Percentiles rank a stretch among this genome's conserved stretches.
These are phyloP conservation scores for Ecdyonurus torrentis DNA, from an alignment of 2,888 invertebrate genomes.

Conservation along the genomic window DNA sequence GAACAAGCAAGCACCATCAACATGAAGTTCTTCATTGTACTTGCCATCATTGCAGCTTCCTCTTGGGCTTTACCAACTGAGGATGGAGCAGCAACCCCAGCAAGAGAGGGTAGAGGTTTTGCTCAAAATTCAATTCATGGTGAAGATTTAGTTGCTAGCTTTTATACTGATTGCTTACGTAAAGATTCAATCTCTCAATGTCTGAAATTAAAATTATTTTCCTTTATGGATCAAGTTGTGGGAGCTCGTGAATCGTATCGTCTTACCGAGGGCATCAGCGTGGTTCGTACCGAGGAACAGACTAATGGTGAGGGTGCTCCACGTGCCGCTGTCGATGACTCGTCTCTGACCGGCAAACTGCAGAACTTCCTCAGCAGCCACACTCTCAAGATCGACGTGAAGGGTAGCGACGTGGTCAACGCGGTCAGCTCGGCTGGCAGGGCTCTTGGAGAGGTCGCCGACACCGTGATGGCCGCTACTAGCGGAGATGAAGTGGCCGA, in stretches of 20 bases:
- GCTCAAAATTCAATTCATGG: background rate
- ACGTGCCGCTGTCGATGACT: slow-evolving; percentile 41
- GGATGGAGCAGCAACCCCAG: background rate
- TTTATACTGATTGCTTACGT: background rate
- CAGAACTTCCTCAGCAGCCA: slow-evolving; percentile 63
- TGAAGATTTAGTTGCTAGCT: background rate
- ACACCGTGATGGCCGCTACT: slow-evolving; percentile 30
- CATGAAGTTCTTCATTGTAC: background rate
- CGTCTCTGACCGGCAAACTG: slow-evolving; percentile 45
- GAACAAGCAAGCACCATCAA: background rate
- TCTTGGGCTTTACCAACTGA: background rate
- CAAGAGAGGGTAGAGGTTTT: background rate
- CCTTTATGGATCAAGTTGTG: background rate
- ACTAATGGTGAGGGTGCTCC: slow-evolving; percentile 19
- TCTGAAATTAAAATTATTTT: background rate
- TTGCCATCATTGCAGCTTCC: background rate
- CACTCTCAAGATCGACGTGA: slow-evolving; percentile 67
- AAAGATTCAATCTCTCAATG: background rate
- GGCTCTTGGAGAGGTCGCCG: slow-evolving; percentile 56
- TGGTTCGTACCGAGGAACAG: slow-evolving; percentile 43
- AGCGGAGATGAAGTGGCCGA: slow-evolving; percentile 31
- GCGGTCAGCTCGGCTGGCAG: slow-evolving; percentile 65
- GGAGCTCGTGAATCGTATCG: slow-evolving; percentile 24
- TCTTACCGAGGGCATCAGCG: slow-evolving; percentile 58
- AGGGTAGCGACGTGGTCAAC: slow-evolving; percentile 66